Evolutionary conservation across 1,140 invertebrate genomes (phyloP).

Genomic region (Bradysia coprophila): DNA sequence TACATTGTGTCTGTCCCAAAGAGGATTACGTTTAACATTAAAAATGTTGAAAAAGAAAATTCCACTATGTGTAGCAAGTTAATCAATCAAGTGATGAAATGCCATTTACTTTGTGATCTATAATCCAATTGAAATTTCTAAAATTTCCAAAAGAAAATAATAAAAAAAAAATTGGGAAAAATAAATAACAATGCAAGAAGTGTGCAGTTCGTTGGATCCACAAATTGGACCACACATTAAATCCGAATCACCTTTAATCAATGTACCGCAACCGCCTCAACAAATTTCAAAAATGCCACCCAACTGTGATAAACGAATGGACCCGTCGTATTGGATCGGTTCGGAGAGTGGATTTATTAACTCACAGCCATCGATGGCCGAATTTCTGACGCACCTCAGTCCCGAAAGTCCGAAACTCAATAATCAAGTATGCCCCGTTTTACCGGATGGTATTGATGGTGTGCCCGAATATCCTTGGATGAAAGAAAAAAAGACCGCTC

Average conservation of each 20-base stretch:
- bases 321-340: constrained; percentile 21
- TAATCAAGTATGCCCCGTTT: constrained; percentile 28
- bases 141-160: background rate
- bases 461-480: constrained; percentile 92
- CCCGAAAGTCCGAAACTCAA: constrained; percentile 29
- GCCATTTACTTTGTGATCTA: no score
- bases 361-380: constrained; percentile 81
- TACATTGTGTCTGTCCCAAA: no score
- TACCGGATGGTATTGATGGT: constrained; percentile 39
- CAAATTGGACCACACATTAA: constrained; percentile 23
- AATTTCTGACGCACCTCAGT: constrained; percentile 62
- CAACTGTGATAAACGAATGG: constrained; percentile 22
- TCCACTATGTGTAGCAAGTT: no score
- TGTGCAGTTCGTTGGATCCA: constrained; percentile 19
- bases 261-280: constrained; percentile 17
- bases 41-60: no score
- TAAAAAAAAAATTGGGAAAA: background rate
- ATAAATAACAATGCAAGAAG: constrained; percentile 25
- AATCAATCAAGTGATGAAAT: no score
- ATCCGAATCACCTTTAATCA: constrained; percentile 19
- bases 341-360: constrained; percentile 80
- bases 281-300: constrained; percentile 6
- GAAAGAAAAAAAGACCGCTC: constrained; percentile 91
- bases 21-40: no score
- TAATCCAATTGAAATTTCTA: no score